phyloP scores from a whole-genome alignment of 2,888 invertebrate species.

The Chymomyza fuscimana region DNA sequence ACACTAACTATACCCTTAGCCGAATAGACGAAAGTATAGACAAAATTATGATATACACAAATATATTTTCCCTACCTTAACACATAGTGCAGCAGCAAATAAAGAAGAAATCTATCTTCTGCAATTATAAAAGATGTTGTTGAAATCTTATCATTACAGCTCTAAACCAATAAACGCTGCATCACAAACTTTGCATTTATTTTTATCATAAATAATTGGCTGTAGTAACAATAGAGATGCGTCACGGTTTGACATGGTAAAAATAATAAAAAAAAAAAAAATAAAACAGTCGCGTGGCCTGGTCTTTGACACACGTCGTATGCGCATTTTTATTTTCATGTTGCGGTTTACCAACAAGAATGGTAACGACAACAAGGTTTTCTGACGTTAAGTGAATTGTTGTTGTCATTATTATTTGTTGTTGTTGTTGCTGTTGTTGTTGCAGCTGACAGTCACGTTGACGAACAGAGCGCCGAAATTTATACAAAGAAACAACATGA shows the following conservation, averaged over 20 bases:
- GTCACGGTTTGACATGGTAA: background rate
- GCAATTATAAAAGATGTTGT: no score
- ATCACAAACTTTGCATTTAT: background rate
- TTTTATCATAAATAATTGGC: no score
- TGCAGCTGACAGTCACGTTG: constrained; percentile 62
- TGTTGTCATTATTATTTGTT: constrained; percentile 38
- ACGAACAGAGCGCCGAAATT: constrained; percentile 50
- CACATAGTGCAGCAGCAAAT: no score
- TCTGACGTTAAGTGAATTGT: constrained; percentile 44
- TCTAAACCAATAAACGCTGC: background rate
- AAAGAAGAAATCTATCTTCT: background rate
- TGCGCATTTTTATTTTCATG: background rate
- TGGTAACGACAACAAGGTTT: constrained; percentile 29
- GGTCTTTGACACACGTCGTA: background rate
- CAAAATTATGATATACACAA: no score
- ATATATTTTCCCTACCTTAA: no score
- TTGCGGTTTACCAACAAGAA: background rate
- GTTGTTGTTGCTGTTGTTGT: constrained; percentile 24
- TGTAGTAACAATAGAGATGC: background rate
- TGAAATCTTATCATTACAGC: no score
- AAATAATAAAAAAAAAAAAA: background rate
- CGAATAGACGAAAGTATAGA: no score
- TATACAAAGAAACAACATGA: constrained; percentile 4
- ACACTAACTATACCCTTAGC: no score
- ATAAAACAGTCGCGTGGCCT: background rate